These are phyloP conservation scores for Plestiodon gilberti DNA, from an alignment of 2,113 vertebrate species.

Conservation along the genomic window DNA sequence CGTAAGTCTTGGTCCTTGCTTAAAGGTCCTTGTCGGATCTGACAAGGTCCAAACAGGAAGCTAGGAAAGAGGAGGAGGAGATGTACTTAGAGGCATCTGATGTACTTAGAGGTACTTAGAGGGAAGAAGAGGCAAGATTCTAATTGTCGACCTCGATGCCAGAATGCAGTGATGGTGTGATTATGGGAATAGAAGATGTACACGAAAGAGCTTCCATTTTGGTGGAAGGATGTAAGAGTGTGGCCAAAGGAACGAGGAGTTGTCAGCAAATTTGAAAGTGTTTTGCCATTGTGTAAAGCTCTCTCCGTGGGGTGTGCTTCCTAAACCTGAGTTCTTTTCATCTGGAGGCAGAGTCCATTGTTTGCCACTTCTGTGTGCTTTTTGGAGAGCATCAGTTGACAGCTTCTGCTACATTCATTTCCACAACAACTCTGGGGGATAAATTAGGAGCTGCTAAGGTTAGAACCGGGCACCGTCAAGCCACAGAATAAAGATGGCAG, in stretches of 20 bases:
- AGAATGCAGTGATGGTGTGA: neutral
- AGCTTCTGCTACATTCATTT: too few relatives aligned
- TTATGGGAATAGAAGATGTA: neutral
- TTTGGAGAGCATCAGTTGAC: neutral
- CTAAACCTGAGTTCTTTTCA: neutral
- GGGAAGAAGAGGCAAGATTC: neutral
- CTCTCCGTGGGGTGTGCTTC: neutral
- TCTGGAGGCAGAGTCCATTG: neutral
- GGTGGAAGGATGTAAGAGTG: neutral
- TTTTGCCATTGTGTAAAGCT: neutral
- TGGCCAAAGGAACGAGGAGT: neutral
- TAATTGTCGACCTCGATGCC: neutral
- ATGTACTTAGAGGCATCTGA: neutral
- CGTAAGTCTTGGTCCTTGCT: slow-evolving; percentile 39
- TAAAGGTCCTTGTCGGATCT: too few relatives aligned
- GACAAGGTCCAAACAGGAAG: slow-evolving; percentile 56
- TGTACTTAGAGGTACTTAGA: neutral
- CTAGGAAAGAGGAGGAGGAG: neutral
- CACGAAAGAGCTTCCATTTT: neutral
- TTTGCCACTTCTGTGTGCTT: neutral
- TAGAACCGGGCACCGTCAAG: too few relatives aligned
- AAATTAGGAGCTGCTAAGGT: too few relatives aligned
- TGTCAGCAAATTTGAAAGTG: neutral
- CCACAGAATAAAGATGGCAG: too few relatives aligned
- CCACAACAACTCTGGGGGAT: too few relatives aligned